phyloP scores from a whole-genome alignment of 2,113 vertebrate genomes.

The Mobula hypostoma region DNA sequence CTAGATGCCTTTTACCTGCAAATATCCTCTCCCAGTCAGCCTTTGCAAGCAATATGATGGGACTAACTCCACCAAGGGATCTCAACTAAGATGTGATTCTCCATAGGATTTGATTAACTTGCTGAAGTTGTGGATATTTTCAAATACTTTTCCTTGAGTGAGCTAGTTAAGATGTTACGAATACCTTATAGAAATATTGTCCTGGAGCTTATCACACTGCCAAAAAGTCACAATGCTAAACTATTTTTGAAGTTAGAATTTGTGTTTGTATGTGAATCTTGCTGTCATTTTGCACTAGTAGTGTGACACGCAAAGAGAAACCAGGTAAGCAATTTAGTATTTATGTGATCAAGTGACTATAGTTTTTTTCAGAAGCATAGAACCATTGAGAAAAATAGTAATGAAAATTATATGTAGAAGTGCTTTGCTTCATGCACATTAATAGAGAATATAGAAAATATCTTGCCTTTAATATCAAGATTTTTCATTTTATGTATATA shows the following conservation, averaged over 20 bases:
- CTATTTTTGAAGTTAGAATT: neutral
- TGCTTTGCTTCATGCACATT: neutral
- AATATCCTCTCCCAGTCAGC: no score
- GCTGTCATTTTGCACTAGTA: neutral
- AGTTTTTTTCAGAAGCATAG: neutral
- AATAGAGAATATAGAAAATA: neutral
- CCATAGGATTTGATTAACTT: neutral
- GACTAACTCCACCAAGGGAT: neutral
- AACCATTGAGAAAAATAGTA: neutral
- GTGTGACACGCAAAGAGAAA: neutral
- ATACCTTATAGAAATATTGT: no score
- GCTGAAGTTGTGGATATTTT: neutral
- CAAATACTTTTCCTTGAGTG: neutral
- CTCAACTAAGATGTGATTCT: neutral
- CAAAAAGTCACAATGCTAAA: neutral
- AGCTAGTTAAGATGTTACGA: neutral
- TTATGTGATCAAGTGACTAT: neutral
- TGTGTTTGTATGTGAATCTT: neutral
- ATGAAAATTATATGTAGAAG: neutral
- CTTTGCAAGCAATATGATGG: neutral
- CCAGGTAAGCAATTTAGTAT: neutral
- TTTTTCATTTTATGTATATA: neutral
- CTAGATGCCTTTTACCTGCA: no score
- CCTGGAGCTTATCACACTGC: neutral
- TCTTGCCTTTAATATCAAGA: neutral